A percentile compares a stretch with the other conserved stretches of the same genome.
phyloP scores from a whole-genome alignment of 2,797 vertebrate species.

The Chromobotia macracanthus region DNA sequence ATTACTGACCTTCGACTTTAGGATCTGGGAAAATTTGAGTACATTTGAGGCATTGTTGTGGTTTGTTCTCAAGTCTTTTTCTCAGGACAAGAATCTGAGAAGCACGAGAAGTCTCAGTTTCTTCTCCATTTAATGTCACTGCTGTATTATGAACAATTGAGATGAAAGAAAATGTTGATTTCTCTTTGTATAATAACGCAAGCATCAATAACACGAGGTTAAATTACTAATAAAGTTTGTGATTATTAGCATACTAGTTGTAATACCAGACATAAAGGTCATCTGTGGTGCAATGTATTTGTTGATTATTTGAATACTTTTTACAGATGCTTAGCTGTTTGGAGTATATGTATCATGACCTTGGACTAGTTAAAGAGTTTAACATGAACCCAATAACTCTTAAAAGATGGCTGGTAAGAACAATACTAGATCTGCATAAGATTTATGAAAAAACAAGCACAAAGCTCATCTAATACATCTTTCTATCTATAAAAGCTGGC shows the following conservation, averaged over 20 bases:
- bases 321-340: conserved; percentile 96
- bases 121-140: background rate
- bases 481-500: conserved; percentile 43
- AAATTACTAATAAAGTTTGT: background rate
- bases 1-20: too few species aligned
- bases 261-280: background rate
- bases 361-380: conserved; percentile 91
- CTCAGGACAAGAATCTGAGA: too few species aligned
- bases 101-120: background rate
- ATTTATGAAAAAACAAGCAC: background rate
- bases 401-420: conserved; percentile 94
- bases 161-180: background rate
- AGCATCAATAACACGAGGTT: background rate
- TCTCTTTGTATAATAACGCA: background rate
- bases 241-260: background rate
- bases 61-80: background rate
- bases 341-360: conserved; percentile 98
- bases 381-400: conserved; percentile 95
- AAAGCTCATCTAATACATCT: too few species aligned
- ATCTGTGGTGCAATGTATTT: background rate
- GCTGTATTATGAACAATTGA: background rate
- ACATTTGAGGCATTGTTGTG: too few species aligned
- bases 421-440: background rate
- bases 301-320: background rate
- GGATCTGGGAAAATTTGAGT: too few species aligned